Base-by-base conservation (phyloP, 2,113 vertebrate genomes). In the human region DNA sequence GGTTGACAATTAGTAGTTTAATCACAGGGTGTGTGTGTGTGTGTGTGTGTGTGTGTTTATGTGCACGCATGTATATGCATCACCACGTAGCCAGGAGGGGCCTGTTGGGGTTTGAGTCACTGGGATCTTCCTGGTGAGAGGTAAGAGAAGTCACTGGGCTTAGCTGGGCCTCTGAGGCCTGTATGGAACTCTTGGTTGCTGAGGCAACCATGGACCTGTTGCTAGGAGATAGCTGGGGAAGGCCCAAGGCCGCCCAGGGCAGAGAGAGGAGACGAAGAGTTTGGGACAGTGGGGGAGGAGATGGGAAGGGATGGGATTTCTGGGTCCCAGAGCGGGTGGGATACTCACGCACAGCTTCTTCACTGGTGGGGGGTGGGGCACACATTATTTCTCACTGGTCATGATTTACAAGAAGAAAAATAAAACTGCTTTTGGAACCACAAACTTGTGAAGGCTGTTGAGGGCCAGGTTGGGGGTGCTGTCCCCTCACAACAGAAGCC, bases 361-460 rank as follows among this genome's bases (percentile, higher is more conserved):
- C 45, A 38, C 64, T 32, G 55, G 84, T 50, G 84, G 40, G 50
- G 55, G 38, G 3, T 3, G 40, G 40, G 40, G 81, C 87, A 30
- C 18, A 84, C 52, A 55, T 94, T 90, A 68, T 94, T 89, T 89
- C 68, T 97, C 94, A 82, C 89, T 81, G 88, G 48, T 43, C 89
- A 59, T 61, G 35, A 95, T 68, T 98, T 93, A 97, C 35, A 93
- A 68, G 45, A 97, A 90, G 87, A 96, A 95, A 97, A 98, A 96
- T 98, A 97, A 98, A 98, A 92, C 92, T 75, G 59, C 72, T 96
- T 97, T 95, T 95, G 73, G 55, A 97, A 97, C 70, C 92, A 92
- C 64, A 78, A 52, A 82, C 12, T 95, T 90, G 94, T 94, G 43
- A 68, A 92, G 50, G 17, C 64, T 93, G 61, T 86, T 92, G n/a